Conservation (phyloP, 2,888 invertebrate species). For the Brachycybe producta region DNA sequence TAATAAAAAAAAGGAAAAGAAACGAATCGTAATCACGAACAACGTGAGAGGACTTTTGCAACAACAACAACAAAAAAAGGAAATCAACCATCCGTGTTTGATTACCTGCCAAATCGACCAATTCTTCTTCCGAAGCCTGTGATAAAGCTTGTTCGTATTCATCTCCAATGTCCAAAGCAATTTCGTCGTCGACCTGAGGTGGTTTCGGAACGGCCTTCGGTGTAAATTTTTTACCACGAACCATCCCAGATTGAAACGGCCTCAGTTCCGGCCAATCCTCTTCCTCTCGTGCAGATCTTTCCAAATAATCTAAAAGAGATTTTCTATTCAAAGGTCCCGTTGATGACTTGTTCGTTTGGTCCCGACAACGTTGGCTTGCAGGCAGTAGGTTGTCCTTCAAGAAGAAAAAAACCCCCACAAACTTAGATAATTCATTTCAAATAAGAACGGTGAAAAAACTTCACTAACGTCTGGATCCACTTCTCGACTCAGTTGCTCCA, state of each 20-base stretch:
- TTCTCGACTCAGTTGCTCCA: slow-evolving; percentile 93
- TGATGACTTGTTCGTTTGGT: slow-evolving; percentile 87
- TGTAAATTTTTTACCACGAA: slow-evolving; percentile 53
- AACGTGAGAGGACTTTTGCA: background rate
- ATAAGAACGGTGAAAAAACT: slow-evolving; percentile 9
- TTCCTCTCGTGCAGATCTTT: slow-evolving; percentile 94
- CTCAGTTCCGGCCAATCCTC: slow-evolving; percentile 93
- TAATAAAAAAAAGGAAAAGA: slow-evolving; percentile 25
- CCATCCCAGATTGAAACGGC: slow-evolving; percentile 78
- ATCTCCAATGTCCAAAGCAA: slow-evolving; percentile 82
- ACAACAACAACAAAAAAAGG: too few relatives aligned
- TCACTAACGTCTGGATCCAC: slow-evolving; percentile 94
- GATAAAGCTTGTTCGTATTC: slow-evolving; percentile 85
- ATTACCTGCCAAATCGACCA: slow-evolving; percentile 89
- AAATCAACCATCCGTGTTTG: too few relatives aligned
- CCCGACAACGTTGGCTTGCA: slow-evolving; percentile 86
- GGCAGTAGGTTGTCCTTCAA: slow-evolving; percentile 91
- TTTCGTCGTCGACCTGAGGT: slow-evolving; percentile 71
- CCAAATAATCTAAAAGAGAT: slow-evolving; percentile 88
- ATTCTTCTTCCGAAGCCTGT: slow-evolving; percentile 82
- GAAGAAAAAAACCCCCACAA: slow-evolving; percentile 12
- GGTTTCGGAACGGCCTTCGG: slow-evolving; percentile 47
- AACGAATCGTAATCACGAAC: background rate
- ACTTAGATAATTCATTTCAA: background rate
- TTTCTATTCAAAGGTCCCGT: slow-evolving; percentile 94